Evolutionary conservation across 2,113 vertebrate species (phyloP).

Genomic region (Ceyx margarethae): DNA sequence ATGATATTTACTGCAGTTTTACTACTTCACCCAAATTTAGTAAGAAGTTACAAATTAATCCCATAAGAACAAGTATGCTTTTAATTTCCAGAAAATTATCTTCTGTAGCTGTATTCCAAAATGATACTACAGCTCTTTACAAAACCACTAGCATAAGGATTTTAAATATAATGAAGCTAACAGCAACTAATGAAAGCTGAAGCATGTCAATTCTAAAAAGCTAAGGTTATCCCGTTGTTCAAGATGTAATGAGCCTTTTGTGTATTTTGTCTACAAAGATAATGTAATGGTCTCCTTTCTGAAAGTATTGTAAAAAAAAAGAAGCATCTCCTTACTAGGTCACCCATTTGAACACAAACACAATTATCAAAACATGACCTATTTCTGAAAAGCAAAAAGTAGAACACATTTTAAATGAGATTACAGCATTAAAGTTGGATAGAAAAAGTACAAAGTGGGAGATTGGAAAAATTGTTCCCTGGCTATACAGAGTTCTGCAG

Average conservation of each 20-base stretch:
- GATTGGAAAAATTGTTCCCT: background rate
- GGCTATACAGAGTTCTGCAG: background rate
- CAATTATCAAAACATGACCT: slow-evolving; percentile 35
- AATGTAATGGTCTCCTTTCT: background rate
- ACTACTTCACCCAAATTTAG: slow-evolving; percentile 36
- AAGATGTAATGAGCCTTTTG: background rate
- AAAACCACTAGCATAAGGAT: background rate
- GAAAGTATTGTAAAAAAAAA: background rate
- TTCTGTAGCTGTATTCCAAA: background rate
- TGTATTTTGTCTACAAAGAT: background rate
- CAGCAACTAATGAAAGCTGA: background rate
- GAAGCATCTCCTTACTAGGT: background rate
- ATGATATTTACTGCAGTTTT: background rate
- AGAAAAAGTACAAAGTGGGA: slow-evolving; percentile 6
- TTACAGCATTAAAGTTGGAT: background rate
- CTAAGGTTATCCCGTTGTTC: background rate
- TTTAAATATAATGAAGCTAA: background rate
- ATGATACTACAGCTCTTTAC: background rate
- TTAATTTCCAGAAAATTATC: slow-evolving; percentile 31
- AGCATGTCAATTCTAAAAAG: background rate
- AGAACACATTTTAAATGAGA: slow-evolving; percentile 29
- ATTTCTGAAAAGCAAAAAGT: slow-evolving; percentile 29
- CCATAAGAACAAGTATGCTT: slow-evolving; percentile 7
- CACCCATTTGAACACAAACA: background rate
- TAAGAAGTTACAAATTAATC: slow-evolving; percentile 19